Percentiles rank a stretch among this genome's conserved stretches.
Evolutionary conservation across 2,113 vertebrate species (phyloP).

Genomic region (Grammomys surdaster): DNA sequence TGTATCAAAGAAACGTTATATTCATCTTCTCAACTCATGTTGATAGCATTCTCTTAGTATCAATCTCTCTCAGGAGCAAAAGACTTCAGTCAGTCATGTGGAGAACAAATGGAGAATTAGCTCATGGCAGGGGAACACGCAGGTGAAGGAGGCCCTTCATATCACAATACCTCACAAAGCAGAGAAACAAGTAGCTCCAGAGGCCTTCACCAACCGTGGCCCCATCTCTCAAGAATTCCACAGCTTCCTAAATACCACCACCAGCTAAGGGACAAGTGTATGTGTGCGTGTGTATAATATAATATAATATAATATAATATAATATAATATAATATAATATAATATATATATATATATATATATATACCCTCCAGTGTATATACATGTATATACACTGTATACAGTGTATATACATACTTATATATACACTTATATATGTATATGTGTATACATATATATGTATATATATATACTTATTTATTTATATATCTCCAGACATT

Average conservation of each 20-base stretch:
- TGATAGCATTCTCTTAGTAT: not conserved
- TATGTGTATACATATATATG: not conserved
- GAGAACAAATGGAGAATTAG: not conserved
- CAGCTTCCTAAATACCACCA: not conserved
- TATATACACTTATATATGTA: too few species aligned
- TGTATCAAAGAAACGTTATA: not conserved
- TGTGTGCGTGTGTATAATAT: too few species aligned
- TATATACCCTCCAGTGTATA: not conserved
- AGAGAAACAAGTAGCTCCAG: not conserved
- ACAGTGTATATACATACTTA: too few species aligned
- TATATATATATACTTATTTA: too few species aligned
- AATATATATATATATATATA: too few species aligned
- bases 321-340: too few species aligned
- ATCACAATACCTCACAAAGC: not conserved
- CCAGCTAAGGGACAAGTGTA: not conserved
- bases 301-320: too few species aligned
- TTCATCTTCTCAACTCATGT: not conserved
- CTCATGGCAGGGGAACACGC: not conserved
- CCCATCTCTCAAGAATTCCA: not conserved
- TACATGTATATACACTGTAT: too few species aligned
- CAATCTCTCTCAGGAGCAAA: not conserved
- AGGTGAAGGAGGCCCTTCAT: not conserved
- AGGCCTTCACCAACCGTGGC: not conserved
- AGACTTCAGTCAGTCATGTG: not conserved
- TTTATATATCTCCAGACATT: not conserved